Base-by-base conservation (phyloP, 2,888 invertebrate species). In the Timema cristinae region DNA sequence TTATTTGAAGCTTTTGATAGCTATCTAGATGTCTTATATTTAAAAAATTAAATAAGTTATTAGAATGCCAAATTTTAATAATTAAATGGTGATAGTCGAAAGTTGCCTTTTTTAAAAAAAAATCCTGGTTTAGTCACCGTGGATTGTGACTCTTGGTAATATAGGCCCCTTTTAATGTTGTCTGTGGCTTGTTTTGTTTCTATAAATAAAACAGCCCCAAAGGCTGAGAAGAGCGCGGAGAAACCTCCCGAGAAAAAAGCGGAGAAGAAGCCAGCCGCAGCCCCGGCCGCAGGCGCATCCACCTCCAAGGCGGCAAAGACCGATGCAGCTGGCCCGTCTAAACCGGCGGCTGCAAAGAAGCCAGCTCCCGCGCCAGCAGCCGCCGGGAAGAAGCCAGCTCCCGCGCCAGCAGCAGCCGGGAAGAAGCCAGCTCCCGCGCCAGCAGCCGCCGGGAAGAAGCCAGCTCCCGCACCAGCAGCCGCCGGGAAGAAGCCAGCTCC, bases 281-380 rank as follows among this genome's bases (percentile, higher is more conserved):
- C 78, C 67, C 76, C 79, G 66, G 76, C 81, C 5, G 61, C 71
- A 5, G 66, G 56, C n/a, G 49, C 71, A 7, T 56, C 72, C 7
- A 69, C 69, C n/a, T 59, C 73, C 48, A 66, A 72, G 1, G 66
- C 71, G 48, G 50, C 75, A 51, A 74, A 73, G 56, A 15, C 68
- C 6, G 66, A 70, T 6, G 67, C 71, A 50, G 67, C 73, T 49
- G 70, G 72, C 15, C 67, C 75, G 16, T 66, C 73, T 6, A 73
- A 73, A 48, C 77, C 80, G 9, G 80, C 82, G 32, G 77, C 85
- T 11, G 84, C 86, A 54, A 84, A 85, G 67, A 86, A 86, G 70
- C 76, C 78, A 50, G 77, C 77, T 49, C 73, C 85, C 7, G 48
- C 54, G n/a, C 10, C 16, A 15, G 50, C 10, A 15, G 77, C 83